Evolutionary conservation across 1,140 invertebrate species (phyloP).

Genomic region (Chlorops oryzae): DNA sequence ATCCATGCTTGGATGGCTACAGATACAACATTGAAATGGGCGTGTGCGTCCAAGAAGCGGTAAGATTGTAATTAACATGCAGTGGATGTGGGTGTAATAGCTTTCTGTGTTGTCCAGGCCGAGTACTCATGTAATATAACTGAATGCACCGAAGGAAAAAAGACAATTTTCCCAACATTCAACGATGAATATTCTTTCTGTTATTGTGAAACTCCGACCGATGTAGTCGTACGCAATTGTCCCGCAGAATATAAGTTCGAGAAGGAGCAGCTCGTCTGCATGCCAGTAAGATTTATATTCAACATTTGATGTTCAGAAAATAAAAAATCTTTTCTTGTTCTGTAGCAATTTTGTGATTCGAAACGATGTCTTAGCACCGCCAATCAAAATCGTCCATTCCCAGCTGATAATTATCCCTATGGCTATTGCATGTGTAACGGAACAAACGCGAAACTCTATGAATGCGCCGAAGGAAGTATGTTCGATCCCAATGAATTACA

Average conservation of each 20-base stretch:
- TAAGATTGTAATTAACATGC: slow-evolving; percentile 6
- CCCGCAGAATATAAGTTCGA: not conserved
- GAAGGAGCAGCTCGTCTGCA: not conserved
- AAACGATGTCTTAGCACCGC: not conserved
- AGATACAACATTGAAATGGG: not conserved
- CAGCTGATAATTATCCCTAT: slow-evolving; percentile 14
- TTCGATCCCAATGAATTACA: slow-evolving; percentile 6
- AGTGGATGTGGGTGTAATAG: slow-evolving; percentile 8
- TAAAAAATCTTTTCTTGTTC: not conserved
- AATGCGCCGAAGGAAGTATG: not conserved
- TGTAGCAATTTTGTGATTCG: slow-evolving; percentile 7
- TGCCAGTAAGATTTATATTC: slow-evolving; percentile 2
- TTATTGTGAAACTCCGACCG: not conserved
- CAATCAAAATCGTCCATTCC: slow-evolving; percentile 9
- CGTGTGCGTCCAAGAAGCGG: slow-evolving; percentile 14
- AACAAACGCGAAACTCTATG: not conserved
- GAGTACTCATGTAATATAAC: no score
- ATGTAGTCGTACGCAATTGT: not conserved
- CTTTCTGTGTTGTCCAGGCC: slow-evolving; percentile 10
- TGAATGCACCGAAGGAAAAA: no score
- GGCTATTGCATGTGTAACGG: slow-evolving; percentile 25
- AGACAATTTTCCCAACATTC: not conserved
- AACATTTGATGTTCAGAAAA: not conserved
- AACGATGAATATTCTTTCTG: slow-evolving; percentile 5
- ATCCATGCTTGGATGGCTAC: not conserved